phyloP scores from a whole-genome alignment of 2,797 vertebrate genomes.

The Rhinogobio ventralis region DNA sequence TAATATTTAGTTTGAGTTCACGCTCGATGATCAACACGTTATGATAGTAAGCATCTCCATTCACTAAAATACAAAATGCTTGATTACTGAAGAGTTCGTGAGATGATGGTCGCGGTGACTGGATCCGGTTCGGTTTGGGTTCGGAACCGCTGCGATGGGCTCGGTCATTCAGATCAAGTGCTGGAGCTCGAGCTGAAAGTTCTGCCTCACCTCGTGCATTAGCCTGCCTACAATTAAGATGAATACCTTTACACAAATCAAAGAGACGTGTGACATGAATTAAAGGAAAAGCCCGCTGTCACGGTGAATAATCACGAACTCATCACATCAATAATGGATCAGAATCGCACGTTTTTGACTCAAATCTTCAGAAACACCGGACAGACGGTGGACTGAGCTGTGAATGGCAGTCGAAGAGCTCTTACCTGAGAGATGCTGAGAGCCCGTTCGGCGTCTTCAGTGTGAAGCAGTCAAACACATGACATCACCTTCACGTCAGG shows the following conservation, averaged over 20 bases:
- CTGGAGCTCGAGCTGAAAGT: neutral
- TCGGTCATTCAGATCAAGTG: neutral
- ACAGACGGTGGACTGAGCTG: neutral
- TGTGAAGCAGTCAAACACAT: neutral
- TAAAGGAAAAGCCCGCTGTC: neutral
- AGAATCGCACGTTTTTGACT: neutral
- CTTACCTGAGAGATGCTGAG: conserved; percentile 25
- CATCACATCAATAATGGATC: neutral
- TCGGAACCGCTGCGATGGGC: neutral
- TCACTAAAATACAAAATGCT: rapidly evolving
- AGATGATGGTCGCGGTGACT: neutral
- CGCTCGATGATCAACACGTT: neutral
- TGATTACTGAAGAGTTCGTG: neutral
- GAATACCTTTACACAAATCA: neutral
- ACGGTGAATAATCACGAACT: neutral
- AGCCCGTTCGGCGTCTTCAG: conserved; percentile 8
- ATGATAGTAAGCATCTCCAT: neutral
- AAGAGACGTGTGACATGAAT: neutral
- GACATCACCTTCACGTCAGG: conserved; percentile 39
- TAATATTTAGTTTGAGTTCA: neutral
- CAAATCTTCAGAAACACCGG: neutral
- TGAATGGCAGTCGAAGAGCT: neutral
- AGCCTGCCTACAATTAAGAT: neutral
- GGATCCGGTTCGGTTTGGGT: neutral
- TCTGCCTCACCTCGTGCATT: neutral